Base-by-base conservation (phyloP, 2,888 invertebrate species). In the Gerris lacustris region DNA sequence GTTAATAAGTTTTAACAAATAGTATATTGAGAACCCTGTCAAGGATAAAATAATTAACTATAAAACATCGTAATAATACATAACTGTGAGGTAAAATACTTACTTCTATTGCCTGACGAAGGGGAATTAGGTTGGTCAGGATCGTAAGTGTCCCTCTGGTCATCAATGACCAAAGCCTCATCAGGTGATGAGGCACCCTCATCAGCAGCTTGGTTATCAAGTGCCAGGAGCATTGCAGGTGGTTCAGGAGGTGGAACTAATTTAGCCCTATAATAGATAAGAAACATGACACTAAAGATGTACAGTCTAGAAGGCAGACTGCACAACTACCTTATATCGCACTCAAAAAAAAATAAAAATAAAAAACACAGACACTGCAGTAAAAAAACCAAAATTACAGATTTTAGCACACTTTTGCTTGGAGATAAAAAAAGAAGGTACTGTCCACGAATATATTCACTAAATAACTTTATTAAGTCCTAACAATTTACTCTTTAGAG, bases 101-200 rank as follows among this genome's bases (percentile, higher is more conserved):
- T 31, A 31, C 31, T 55, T 11, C 55, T 11, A 11, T 55, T 55
- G 55, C 55, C 55, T n/a, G 71, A 66, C 9, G 73, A 72, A 31
- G 73, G 74, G 18, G 74, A 75, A 45, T 74, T 74, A 18, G 76
- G 74, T 62, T 73, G 71, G 63, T 74, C 75, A 63, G 75, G 74
- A 68, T 75, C 74, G 63, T 74, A 74, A 0, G 73, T 71, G 31
- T 72, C 72, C 63, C 55, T 71, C 73, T 63, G 74, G 74, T 78
- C 77, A 76, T 84, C 87, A 66, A 86, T 86, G 47, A 86, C 83
- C 76, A 87, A 81, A 67, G 84, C 85, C 71, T 85, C 85, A 71
- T 84, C 84, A 0, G 82, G 82, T 55, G 84, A 84, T 72, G 76
- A 80, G 78, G 74, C 81, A 77, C 76, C 81, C 68, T 73, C 44